Conservation (phyloP, 2,888 invertebrate genomes). For the Palloptera scutellata region DNA sequence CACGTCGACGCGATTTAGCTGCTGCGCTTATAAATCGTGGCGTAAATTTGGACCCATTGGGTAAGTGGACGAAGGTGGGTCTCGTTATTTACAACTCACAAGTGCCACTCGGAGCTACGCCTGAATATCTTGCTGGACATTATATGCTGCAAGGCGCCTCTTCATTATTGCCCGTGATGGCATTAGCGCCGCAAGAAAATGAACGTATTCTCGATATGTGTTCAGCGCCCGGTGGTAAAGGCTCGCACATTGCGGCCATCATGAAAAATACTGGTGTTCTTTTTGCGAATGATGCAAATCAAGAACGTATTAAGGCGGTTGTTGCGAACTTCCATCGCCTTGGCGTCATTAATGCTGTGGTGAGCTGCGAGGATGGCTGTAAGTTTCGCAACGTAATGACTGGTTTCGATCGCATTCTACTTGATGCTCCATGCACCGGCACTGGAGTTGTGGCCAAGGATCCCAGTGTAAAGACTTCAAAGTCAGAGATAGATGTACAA, state of each 20-base stretch:
- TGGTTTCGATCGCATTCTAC: slow-evolving; percentile 92
- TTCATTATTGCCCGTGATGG: slow-evolving; percentile 97
- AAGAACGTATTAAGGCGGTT: slow-evolving; percentile 87
- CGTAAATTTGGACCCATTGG: slow-evolving; percentile 97
- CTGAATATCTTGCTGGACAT: slow-evolving; percentile 98
- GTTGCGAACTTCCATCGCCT: slow-evolving; percentile 96
- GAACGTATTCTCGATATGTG: slow-evolving; percentile 96
- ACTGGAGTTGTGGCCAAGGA: slow-evolving; percentile 99
- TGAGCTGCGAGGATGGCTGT: slow-evolving; percentile 89
- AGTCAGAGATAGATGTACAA: slow-evolving; percentile 89
- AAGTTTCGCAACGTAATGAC: slow-evolving; percentile 84
- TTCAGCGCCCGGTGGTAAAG: slow-evolving; percentile 98
- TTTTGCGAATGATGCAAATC: slow-evolving; percentile 95
- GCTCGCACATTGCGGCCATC: slow-evolving; percentile 94
- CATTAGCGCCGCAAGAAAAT: slow-evolving; percentile 94
- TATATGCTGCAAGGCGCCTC: slow-evolving; percentile 97
- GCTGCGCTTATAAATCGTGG: slow-evolving; percentile 95
- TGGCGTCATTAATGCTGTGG: slow-evolving; percentile 92
- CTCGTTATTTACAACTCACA: slow-evolving; percentile 95
- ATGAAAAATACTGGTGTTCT: slow-evolving; percentile 98
- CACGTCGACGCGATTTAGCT: slow-evolving; percentile 89
- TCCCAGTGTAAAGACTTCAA: slow-evolving; percentile 92
- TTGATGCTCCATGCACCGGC: slow-evolving; percentile 99
- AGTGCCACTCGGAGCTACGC: slow-evolving; percentile 97
- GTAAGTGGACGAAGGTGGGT: slow-evolving; percentile 98